Evolutionary conservation across 2,888 invertebrate genomes (phyloP).

Genomic region (Drosophila formosana): DNA sequence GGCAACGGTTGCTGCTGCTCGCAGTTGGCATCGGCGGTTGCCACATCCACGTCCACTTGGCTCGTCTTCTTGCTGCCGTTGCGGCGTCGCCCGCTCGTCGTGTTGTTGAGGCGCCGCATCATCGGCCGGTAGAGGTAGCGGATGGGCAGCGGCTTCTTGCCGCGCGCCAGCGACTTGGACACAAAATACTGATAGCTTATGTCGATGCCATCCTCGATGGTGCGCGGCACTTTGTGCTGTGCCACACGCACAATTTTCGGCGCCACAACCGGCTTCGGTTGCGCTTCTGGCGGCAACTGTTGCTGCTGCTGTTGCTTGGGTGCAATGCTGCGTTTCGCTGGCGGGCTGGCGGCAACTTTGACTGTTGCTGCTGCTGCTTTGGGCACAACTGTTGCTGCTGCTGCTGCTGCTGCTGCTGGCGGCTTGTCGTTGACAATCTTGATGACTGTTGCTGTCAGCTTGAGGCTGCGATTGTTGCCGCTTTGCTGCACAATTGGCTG

Average conservation of each 20-base stretch:
- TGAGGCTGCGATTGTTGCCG: conserved; percentile 44
- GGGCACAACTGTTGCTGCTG: neutral
- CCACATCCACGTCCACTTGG: conserved; percentile 7
- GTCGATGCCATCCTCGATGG: conserved; percentile 68
- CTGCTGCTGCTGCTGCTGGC: conserved; percentile 44
- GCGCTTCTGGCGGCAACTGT: conserved; percentile 3
- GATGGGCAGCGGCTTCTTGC: conserved; percentile 53
- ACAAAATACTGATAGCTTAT: conserved; percentile 70
- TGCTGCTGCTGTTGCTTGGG: neutral
- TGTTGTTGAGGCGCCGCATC: conserved; percentile 55
- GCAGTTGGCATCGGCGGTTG: neutral
- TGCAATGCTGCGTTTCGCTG: neutral
- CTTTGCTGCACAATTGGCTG: neutral
- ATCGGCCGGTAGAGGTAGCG: conserved; percentile 70
- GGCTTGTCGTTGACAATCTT: conserved; percentile 37
- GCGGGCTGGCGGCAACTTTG: neutral
- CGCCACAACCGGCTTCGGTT: conserved; percentile 1
- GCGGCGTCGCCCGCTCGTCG: neutral
- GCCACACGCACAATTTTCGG: conserved; percentile 53
- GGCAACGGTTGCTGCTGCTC: neutral
- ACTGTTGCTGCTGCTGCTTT: neutral
- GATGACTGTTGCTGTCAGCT: conserved; percentile 65
- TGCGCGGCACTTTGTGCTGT: conserved; percentile 66
- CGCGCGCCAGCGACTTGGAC: conserved; percentile 51
- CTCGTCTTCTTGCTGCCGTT: conserved; percentile 19